phyloP scores from a whole-genome alignment of 1,140 invertebrate species.

The Laodelphax striatellus region DNA sequence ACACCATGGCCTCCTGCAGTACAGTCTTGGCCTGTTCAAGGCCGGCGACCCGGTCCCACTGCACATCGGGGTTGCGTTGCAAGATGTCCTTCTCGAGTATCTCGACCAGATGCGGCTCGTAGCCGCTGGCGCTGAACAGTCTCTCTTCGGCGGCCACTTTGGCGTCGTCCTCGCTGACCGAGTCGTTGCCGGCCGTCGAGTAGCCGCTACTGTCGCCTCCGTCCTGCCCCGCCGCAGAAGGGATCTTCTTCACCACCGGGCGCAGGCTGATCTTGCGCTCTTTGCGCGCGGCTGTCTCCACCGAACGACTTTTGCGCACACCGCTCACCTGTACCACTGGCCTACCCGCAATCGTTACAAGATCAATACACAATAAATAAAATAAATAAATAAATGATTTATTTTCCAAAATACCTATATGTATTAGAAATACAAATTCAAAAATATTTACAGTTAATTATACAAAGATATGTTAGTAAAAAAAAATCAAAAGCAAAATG shows the following conservation, averaged over 20 bases:
- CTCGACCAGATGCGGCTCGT: conserved; percentile 68
- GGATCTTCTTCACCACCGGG: conserved; percentile 16
- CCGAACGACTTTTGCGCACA: conserved; percentile 19
- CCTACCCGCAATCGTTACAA: neutral
- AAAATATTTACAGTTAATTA: no score
- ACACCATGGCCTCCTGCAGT: conserved; percentile 56
- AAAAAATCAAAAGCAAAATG: no score
- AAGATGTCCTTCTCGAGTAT: conserved; percentile 54
- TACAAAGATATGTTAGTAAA: no score
- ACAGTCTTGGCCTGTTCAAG: conserved; percentile 52
- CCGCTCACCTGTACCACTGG: conserved; percentile 9
- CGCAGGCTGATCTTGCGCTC: conserved; percentile 16
- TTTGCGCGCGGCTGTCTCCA: neutral
- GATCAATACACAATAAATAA: no score
- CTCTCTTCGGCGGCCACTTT: conserved; percentile 21
- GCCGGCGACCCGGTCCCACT: conserved; percentile 53
- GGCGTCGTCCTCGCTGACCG: conserved; percentile 3
- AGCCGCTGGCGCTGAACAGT: conserved; percentile 59
- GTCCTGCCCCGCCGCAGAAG: neutral
- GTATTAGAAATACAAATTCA: no score
- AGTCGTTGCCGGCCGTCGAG: conserved; percentile 10
- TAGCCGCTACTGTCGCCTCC: neutral
- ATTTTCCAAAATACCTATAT: no score
- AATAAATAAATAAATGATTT: no score
- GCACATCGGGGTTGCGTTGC: conserved; percentile 41